Evolutionary conservation across 2,888 invertebrate species (phyloP).

Genomic region (Cylloceria caligata): DNA sequence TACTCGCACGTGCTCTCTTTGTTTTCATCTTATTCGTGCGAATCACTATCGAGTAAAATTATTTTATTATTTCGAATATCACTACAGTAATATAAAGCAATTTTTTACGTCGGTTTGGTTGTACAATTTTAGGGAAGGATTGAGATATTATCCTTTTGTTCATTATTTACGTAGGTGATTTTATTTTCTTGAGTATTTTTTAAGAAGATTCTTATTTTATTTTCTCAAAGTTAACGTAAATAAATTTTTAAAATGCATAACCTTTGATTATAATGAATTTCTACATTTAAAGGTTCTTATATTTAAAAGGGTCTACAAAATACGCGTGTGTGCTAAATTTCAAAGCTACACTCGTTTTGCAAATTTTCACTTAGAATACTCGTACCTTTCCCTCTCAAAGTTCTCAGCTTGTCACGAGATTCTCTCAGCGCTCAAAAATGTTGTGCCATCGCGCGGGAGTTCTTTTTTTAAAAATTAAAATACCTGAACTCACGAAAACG

Average conservation of each 20-base stretch:
- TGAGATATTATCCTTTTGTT: not conserved
- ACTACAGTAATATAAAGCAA: not conserved
- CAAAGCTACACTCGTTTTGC: not conserved
- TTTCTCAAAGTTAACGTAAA: not conserved
- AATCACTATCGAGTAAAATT: not conserved
- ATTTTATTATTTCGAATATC: not conserved
- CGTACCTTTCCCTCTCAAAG: not conserved
- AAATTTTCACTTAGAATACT: not conserved
- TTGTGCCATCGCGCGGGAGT: not conserved
- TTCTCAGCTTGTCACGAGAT: not conserved
- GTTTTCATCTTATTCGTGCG: not conserved
- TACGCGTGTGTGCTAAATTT: not conserved
- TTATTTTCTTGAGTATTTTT: not conserved
- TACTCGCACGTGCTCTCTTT: constrained; percentile 2
- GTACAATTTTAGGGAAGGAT: too few species aligned
- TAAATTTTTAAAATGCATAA: not conserved
- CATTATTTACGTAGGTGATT: not conserved
- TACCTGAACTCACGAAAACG: not conserved
- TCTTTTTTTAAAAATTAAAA: not conserved
- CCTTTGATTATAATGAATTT: not conserved
- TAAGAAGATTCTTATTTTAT: not conserved
- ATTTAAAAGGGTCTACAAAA: not conserved
- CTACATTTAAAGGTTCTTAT: not conserved
- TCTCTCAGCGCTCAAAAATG: not conserved
- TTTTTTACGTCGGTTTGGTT: too few species aligned